phyloP scores from a whole-genome alignment of 2,113 vertebrate genomes.

The Nothoprocta pentlandii region DNA sequence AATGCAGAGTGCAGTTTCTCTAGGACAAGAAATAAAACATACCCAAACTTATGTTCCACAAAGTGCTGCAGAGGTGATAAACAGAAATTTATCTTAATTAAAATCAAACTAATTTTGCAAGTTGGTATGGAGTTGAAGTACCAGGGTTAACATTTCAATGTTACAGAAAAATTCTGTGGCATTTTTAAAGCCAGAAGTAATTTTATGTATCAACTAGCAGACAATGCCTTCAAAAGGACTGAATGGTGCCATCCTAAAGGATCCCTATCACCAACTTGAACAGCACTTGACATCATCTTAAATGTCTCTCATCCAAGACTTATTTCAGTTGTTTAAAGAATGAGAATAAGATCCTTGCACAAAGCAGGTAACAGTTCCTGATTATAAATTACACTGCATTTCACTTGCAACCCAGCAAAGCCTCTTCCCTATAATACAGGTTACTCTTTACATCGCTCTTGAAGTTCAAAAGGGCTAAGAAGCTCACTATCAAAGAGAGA shows the following conservation, averaged over 20 bases:
- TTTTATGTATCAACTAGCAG: neutral
- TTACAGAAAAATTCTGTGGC: neutral
- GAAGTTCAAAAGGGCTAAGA: neutral
- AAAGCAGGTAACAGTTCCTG: neutral
- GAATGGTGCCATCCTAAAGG: neutral
- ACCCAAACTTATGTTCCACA: neutral
- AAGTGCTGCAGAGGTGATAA: constrained; percentile 18
- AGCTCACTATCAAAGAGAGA: neutral
- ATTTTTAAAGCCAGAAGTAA: constrained; percentile 10
- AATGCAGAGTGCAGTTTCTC: constrained; percentile 37
- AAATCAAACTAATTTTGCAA: constrained; percentile 58
- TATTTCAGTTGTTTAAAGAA: neutral
- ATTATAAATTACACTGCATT: neutral
- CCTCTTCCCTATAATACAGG: neutral
- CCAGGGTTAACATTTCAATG: constrained; percentile 31
- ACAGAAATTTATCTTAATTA: constrained; percentile 59
- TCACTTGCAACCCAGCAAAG: neutral
- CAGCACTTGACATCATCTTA: neutral
- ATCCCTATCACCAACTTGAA: neutral
- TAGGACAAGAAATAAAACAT: neutral
- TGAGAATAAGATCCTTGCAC: neutral
- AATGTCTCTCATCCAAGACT: neutral
- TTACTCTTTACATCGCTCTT: neutral
- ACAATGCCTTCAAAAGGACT: neutral
- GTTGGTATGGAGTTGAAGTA: neutral